Evolutionary conservation across 2,113 vertebrate species (phyloP), one percentile per base, ranked within the genome.

Genomic region (Cyprinus carpio): DNA sequence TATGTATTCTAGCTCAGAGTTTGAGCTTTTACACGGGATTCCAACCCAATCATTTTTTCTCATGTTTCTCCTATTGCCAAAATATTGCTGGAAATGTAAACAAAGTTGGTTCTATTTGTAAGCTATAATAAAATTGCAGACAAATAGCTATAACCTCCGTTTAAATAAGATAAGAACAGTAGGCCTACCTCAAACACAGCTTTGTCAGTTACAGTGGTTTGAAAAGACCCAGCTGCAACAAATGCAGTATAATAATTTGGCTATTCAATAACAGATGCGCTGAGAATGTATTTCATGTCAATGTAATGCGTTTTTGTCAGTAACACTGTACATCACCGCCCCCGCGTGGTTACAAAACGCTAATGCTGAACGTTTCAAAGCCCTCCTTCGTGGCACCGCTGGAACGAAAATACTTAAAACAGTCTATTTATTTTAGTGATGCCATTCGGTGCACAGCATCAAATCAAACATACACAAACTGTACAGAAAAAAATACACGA

Each of bases 321-420:
- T 58, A 81, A 65, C 16, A 20, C 58, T 82, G 40, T 40, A 51
- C 31, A 67, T 64, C 8, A 75, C 71, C 81, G 79, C 85, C 85
- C 58, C 74, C 85, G 58, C 12, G 79, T 86, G 85, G 85, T 37
- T 37, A 58, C 29, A 72, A 10, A 23, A 67, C 29, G 62, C 9
- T 51, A 81, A 29, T 34, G 43, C 27, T 2, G 2, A 49, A 67
- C 8, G 40, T 29, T 23, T 62, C 8, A 15, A 80, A n/a, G 31
- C 23, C 46, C n/a, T 31, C 18, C 1, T 15, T 31, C 60, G 16
- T 20, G 40, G 40, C 37, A 81, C 37, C 4, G 16, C n/a, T 20
- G 51, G 51, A 54, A 5, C 16, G 3, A 34, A 34, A 34, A 37
- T 10, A 60, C 8, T 15, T 62, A 2, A 34, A 34, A 18, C 6